phyloP scores from a whole-genome alignment of 2,797 vertebrate genomes.

The Somateria mollissima region DNA sequence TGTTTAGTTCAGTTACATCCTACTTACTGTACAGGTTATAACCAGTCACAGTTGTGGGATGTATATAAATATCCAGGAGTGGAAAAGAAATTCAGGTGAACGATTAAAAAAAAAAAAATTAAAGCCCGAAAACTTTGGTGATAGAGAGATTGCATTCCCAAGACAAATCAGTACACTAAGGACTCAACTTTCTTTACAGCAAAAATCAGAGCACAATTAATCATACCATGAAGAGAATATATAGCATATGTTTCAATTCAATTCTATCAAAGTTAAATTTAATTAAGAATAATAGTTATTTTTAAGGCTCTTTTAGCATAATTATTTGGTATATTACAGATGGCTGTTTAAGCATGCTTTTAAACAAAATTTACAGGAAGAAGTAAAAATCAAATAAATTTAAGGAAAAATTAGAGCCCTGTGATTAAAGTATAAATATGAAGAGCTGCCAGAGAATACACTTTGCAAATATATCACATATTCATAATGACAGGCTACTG shows the following conservation, averaged over 20 bases:
- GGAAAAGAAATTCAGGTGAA: background rate
- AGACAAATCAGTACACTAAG: conserved; percentile 24
- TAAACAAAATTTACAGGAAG: conserved; percentile 68
- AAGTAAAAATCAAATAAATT: conserved; percentile 73
- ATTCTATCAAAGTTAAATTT: conserved; percentile 67
- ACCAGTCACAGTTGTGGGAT: conserved; percentile 8
- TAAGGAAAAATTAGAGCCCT: conserved; percentile 59
- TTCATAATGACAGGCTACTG: conserved; percentile 50
- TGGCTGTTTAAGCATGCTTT: conserved; percentile 69
- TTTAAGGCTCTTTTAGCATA: conserved; percentile 62
- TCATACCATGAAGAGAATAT: conserved; percentile 19
- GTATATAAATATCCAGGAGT: conserved; percentile 40
- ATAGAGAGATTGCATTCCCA: conserved; percentile 20
- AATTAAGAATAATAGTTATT: conserved; percentile 73
- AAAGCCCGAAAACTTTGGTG: background rate
- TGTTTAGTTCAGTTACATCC: conserved; percentile 32
- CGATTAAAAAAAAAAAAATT: background rate
- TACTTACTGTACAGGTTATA: background rate
- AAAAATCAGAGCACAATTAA: conserved; percentile 51
- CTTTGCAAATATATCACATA: conserved; percentile 51
- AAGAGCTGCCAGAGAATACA: conserved; percentile 63
- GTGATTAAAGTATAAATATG: conserved; percentile 69
- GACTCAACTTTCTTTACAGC: conserved; percentile 2
- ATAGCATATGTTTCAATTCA: conserved; percentile 55
- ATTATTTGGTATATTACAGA: conserved; percentile 65